Percentiles rank a stretch among this genome's conserved stretches.
phyloP scores from a whole-genome alignment of 1,140 invertebrate genomes.

The Drosophila leontia region DNA sequence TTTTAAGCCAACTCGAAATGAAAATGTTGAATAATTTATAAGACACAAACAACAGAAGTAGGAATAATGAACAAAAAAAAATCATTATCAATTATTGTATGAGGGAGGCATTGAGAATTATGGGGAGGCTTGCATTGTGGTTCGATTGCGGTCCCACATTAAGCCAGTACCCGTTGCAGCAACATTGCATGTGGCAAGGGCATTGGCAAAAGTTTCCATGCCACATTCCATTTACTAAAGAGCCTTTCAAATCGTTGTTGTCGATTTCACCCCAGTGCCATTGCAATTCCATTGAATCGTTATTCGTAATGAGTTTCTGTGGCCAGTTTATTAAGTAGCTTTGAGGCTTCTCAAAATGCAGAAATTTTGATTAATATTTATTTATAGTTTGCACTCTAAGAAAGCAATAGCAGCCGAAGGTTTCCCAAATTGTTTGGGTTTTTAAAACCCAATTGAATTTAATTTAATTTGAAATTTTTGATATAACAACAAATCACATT shows the following conservation, averaged over 20 bases:
- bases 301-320: slow-evolving; percentile 65
- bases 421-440: background rate
- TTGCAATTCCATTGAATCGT: slow-evolving; percentile 52
- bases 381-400: background rate
- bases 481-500: too few species aligned
- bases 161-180: slow-evolving; percentile 10
- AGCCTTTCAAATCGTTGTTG: slow-evolving; percentile 30
- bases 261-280: slow-evolving; percentile 15
- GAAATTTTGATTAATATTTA: slow-evolving; percentile 20
- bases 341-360: slow-evolving; percentile 29
- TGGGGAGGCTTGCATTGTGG: slow-evolving; percentile 27
- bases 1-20: slow-evolving; percentile 58
- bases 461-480: too few species aligned
- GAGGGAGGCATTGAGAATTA: slow-evolving; percentile 45
- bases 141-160: slow-evolving; percentile 30
- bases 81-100: slow-evolving; percentile 62
- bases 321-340: slow-evolving; percentile 44
- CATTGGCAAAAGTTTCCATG: slow-evolving; percentile 42
- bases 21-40: slow-evolving; percentile 52
- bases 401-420: slow-evolving; percentile 1
- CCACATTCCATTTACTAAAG: slow-evolving; percentile 23
- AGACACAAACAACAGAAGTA: slow-evolving; percentile 21
- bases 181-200: slow-evolving; percentile 51
- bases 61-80: background rate
- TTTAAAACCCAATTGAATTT: background rate